phyloP scores from a whole-genome alignment of 2,113 vertebrate genomes.

The Corythornis madagascariensis region DNA sequence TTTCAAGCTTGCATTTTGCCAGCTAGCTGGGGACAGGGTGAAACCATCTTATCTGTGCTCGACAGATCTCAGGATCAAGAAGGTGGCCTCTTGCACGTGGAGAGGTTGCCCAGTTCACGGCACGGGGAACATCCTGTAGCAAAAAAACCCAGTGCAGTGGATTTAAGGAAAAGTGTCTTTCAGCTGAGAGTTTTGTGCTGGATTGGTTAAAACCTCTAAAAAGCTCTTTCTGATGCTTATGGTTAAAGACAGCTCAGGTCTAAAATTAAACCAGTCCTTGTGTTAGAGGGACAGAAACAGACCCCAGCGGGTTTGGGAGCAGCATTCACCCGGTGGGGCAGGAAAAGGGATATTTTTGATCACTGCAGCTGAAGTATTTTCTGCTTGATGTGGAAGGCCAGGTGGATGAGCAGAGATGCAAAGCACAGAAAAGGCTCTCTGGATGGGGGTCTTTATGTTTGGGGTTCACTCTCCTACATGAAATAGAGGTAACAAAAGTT shows the following conservation, averaged over 20 bases:
- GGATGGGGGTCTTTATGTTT: not conserved
- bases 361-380: conserved; percentile 29
- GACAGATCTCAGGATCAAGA: not conserved
- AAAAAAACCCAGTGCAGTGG: not conserved
- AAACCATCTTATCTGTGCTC: not conserved
- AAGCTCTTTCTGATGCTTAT: not conserved
- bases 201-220: not conserved
- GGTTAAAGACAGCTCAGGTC: not conserved
- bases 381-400: conserved; percentile 41
- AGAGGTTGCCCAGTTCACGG: not conserved
- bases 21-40: not conserved
- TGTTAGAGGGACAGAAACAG: conserved; percentile 13
- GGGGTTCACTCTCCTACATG: not conserved
- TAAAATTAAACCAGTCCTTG: conserved; percentile 25
- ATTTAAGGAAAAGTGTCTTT: not conserved
- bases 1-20: not conserved
- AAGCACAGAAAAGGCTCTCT: not conserved
- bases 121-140: fast-evolving
- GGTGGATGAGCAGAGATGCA: not conserved
- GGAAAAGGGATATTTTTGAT: conserved; percentile 37
- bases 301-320: not conserved
- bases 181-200: not conserved
- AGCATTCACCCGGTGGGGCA: not conserved
- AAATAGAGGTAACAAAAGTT: not conserved
- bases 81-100: not conserved